These are phyloP conservation scores for Hexactinellida sp. DNA, from an alignment of 37 sponge, comb jelly and placozoan genomes.

Conservation along the genomic window DNA sequence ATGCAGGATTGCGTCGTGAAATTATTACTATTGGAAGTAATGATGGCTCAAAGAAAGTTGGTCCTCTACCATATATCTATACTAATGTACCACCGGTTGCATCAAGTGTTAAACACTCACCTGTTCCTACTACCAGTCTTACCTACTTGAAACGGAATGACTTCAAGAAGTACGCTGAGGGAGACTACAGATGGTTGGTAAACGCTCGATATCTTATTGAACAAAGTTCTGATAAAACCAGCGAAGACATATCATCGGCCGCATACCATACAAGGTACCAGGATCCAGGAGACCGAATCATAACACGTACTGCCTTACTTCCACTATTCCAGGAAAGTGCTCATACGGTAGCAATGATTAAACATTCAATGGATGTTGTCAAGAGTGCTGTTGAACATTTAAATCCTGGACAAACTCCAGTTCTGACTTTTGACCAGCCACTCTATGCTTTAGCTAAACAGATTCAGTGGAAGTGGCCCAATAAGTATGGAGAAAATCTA, in stretches of 20 bases:
- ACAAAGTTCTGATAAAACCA: neutral
- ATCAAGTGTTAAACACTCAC: neutral
- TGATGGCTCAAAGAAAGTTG: neutral
- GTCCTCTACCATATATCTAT: conserved; percentile 4
- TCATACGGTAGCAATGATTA: conserved; percentile 20
- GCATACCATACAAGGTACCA: conserved; percentile 29
- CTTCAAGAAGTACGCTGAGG: neutral
- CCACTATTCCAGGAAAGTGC: conserved; percentile 8
- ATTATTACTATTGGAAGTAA: neutral
- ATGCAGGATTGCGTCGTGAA: neutral
- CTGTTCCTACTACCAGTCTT: neutral
- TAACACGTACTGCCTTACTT: neutral
- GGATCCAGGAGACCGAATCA: neutral
- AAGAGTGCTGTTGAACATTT: conserved; percentile 30
- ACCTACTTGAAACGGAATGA: neutral
- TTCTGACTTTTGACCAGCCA: conserved; percentile 30
- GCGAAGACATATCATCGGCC: conserved; percentile 17
- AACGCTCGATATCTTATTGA: neutral
- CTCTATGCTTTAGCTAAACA: conserved; percentile 30
- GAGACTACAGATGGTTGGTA: neutral
- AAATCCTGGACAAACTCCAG: conserved; percentile 26
- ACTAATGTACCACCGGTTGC: conserved; percentile 15
- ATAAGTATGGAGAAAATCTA: conserved; percentile 26
- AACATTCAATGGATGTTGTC: conserved; percentile 22
- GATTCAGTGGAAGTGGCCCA: conserved; percentile 21